Evolutionary conservation across 2,888 invertebrate species (phyloP).

Genomic region (Pristionchus exspectatus): DNA sequence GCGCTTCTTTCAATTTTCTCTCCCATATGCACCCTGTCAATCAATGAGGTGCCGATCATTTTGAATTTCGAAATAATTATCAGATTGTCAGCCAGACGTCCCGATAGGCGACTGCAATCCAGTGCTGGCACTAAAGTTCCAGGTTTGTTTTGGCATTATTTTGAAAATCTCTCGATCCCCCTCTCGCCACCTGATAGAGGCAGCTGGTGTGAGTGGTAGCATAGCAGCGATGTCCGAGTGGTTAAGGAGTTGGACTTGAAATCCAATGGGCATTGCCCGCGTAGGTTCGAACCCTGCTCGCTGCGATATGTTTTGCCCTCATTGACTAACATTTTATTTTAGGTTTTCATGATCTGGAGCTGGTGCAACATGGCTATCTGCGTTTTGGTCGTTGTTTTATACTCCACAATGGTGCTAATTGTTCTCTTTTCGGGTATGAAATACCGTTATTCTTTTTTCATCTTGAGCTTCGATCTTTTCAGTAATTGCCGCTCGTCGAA

Average conservation of each 20-base stretch:
- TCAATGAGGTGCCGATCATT: background rate
- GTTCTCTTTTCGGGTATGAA: background rate
- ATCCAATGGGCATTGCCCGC: slow-evolving; percentile 85
- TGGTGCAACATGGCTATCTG: slow-evolving; percentile 17
- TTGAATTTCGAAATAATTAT: background rate
- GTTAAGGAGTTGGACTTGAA: slow-evolving; percentile 85
- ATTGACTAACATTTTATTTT: background rate
- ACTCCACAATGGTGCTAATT: background rate
- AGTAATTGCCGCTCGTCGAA: background rate
- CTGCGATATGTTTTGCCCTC: slow-evolving; percentile 62
- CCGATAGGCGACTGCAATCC: slow-evolving; percentile 23
- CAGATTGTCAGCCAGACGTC: background rate
- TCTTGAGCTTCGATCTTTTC: slow-evolving; percentile 1
- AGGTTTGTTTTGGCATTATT: background rate
- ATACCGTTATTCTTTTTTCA: background rate
- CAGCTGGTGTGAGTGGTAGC: background rate
- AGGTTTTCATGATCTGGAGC: slow-evolving; percentile 35
- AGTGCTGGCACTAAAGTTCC: background rate
- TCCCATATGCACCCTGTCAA: background rate
- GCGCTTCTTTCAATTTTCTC: background rate
- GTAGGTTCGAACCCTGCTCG: slow-evolving; percentile 85
- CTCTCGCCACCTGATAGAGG: background rate
- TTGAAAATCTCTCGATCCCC: background rate
- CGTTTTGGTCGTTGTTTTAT: background rate
- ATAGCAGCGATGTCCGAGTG: slow-evolving; percentile 80